These are phyloP conservation scores for Acrobasis suavella DNA, from an alignment of 2,888 invertebrate species.

Conservation along the genomic window DNA sequence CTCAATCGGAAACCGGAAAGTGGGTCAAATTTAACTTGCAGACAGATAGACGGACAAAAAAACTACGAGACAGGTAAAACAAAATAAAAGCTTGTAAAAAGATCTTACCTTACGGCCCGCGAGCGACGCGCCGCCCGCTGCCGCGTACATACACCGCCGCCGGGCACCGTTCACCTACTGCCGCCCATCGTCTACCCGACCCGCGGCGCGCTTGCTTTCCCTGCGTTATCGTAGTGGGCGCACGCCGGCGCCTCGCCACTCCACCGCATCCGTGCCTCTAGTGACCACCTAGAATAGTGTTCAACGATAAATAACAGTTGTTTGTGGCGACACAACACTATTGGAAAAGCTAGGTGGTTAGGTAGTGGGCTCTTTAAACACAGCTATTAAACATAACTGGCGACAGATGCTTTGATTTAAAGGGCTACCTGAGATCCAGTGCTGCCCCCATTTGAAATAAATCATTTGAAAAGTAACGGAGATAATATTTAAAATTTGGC, in stretches of 20 bases:
- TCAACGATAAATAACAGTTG: not conserved
- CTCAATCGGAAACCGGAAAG: too few relatives aligned
- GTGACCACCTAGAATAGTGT: constrained; percentile 53
- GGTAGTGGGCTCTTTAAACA: too few relatives aligned
- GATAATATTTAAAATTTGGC: too few relatives aligned
- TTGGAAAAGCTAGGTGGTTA: not conserved
- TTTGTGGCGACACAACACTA: not conserved
- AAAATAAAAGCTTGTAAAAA: too few relatives aligned
- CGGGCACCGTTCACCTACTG: constrained; percentile 67
- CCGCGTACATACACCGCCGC: constrained; percentile 90
- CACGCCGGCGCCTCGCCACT: constrained; percentile 54
- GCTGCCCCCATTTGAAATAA: too few relatives aligned
- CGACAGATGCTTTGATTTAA: too few relatives aligned
- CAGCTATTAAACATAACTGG: too few relatives aligned
- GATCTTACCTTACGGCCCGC: constrained; percentile 89
- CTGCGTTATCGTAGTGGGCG: constrained; percentile 35
- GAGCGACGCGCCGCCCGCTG: constrained; percentile 93
- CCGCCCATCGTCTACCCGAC: constrained; percentile 48
- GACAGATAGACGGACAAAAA: too few relatives aligned
- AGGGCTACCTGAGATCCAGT: too few relatives aligned
- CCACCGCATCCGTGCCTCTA: constrained; percentile 68
- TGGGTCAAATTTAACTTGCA: too few relatives aligned
- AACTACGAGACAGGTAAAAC: too few relatives aligned
- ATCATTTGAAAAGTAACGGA: too few relatives aligned
- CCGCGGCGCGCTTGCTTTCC: constrained; percentile 41